Evolutionary conservation across 2,888 invertebrate genomes (phyloP), one percentile per base, ranked within the genome.

Genomic region (Ptilodon capucinus): DNA sequence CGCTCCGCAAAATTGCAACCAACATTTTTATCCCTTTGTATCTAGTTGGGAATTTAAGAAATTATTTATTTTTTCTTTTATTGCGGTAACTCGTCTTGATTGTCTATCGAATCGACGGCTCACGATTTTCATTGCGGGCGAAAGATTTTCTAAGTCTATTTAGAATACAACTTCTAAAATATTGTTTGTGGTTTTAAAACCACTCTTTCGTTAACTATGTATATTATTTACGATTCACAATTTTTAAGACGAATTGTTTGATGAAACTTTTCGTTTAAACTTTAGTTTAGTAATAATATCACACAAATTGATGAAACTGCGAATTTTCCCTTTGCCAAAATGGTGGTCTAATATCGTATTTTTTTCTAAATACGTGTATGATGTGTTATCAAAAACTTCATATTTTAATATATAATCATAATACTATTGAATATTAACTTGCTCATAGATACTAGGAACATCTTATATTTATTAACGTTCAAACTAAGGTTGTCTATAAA

Each of bases 11-110:
- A 85, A 88, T 89, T 87, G 86, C 85, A 84, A 58, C 69, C 71
- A 82, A 79, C 79, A 84, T 83, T 88, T 88, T 85, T 86, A 84
- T 86, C 83, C 80, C 84, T 84, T 86, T 88, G 83, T 86, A 75
- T 67, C 76, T 79, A 79, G 76, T 79, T 76, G 74, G 74, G 64
- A 83, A 78, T 81, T 81, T 80, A 81, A 79, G 77, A 76, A 72
- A 69, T 64, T 66, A 78, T 78, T 75, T 73, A 71, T 76, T 77
- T 71, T 76, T 77, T 81, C 80, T 81, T 81, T 78, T 80, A 76
- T 81, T 79, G 76, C 72, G 76, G 71, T 79, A 74, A 79, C 71
- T 76, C 69, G 67, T 79, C 83, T 75, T 74, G 78, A 81, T 81
- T 80, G 78, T 81, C 63, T 66, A 60, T 71, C 71, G 68, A 74